Evolutionary conservation across 2,888 invertebrate species (phyloP).

Genomic region (Spisula solida): DNA sequence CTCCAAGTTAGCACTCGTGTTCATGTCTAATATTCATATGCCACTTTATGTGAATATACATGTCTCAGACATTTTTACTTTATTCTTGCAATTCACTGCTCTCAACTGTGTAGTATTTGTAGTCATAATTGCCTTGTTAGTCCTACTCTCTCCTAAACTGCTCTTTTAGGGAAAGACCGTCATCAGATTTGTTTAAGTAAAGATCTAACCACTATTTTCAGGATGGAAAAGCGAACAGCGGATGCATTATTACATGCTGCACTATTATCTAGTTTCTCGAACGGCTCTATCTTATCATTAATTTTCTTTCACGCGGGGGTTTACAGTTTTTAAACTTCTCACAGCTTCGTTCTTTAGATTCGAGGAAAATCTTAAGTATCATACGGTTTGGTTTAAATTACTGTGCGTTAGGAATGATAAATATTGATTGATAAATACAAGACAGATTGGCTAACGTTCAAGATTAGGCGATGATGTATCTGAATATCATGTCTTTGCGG

Average conservation of each 20-base stretch:
- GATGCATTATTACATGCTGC: not conserved
- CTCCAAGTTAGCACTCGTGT: no score
- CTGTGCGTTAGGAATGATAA: not conserved
- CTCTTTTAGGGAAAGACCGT: no score
- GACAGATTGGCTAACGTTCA: slow-evolving; percentile 12
- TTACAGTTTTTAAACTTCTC: slow-evolving; percentile 10
- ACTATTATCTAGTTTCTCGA: not conserved
- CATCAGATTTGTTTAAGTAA: no score
- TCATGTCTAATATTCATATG: no score
- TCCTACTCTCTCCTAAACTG: no score
- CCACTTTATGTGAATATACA: no score
- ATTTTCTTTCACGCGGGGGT: not conserved
- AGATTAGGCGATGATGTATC: slow-evolving; percentile 10
- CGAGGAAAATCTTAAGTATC: not conserved
- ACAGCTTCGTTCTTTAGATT: not conserved
- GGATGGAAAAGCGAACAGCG: not conserved
- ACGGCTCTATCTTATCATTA: not conserved
- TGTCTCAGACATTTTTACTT: no score
- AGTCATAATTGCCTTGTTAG: no score
- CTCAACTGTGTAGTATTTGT: no score
- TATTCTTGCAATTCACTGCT: no score
- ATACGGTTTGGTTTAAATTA: slow-evolving; percentile 2
- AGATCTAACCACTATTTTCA: no score
- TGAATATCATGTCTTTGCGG: not conserved
- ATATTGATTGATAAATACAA: slow-evolving; percentile 1